Conservation (phyloP, 2,113 vertebrate genomes). For the Colius striatus region DNA sequence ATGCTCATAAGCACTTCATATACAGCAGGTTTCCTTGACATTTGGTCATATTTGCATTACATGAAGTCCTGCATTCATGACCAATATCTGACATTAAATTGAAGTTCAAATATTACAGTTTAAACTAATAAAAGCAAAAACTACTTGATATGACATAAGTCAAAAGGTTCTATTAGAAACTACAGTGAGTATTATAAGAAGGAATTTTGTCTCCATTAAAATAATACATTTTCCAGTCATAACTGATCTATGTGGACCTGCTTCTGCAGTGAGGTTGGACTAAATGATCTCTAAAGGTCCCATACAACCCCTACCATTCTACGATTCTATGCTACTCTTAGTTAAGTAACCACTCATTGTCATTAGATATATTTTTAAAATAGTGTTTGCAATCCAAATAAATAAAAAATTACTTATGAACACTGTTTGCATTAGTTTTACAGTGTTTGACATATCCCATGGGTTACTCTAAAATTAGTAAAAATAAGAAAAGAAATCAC, state of each 20-base stretch:
- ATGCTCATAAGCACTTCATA: not conserved
- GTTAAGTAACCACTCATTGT: not conserved
- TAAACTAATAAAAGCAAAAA: not conserved
- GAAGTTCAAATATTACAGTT: not conserved
- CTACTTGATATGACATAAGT: accelerated
- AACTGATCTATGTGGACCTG: too few relatives aligned
- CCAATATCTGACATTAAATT: not conserved
- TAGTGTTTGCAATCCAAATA: not conserved
- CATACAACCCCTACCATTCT: too few relatives aligned
- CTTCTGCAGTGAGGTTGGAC: too few relatives aligned
- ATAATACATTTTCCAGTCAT: not conserved
- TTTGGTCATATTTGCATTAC: not conserved
- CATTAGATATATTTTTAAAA: not conserved
- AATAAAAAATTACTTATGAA: not conserved
- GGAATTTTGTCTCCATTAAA: not conserved
- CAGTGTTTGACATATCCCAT: not conserved
- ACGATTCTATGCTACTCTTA: too few relatives aligned
- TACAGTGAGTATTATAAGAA: not conserved
- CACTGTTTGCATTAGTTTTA: not conserved
- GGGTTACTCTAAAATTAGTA: not conserved
- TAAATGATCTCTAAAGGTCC: too few relatives aligned
- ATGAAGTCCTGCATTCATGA: not conserved
- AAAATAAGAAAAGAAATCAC: not conserved
- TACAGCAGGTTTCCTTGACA: not conserved
- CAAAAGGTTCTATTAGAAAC: not conserved